Evolutionary conservation across 1,140 invertebrate genomes (phyloP).

Genomic region (Ceratosolen fusciceps): DNA sequence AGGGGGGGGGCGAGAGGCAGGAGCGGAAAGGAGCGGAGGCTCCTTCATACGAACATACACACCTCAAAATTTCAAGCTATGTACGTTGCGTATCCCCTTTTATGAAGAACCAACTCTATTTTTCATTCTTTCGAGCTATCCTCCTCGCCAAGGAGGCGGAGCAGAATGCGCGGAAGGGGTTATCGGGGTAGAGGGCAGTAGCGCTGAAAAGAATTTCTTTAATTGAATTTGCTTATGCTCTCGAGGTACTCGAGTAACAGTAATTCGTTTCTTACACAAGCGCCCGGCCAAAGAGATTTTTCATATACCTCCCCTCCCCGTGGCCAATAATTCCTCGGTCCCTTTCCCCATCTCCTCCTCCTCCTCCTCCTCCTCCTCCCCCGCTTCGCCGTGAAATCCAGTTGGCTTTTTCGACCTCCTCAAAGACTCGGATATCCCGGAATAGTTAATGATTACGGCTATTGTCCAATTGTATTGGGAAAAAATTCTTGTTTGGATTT

Average conservation of each 20-base stretch:
- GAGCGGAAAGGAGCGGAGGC: too few species aligned
- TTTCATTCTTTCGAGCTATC: neutral
- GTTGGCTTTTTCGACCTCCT: too few species aligned
- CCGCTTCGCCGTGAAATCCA: neutral
- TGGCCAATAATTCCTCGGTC: neutral
- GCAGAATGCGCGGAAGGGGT: too few species aligned
- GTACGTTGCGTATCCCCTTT: neutral
- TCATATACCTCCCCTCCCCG: neutral
- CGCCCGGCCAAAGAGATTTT: neutral
- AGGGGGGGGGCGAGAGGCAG: too few species aligned
- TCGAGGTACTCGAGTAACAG: constrained; percentile 8
- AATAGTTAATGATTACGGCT: neutral
- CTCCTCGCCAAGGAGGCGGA: too few species aligned
- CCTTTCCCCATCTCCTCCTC: neutral
- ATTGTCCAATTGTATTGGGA: neutral
- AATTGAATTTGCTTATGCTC: constrained; percentile 42
- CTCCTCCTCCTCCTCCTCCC: neutral
- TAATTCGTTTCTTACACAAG: constrained; percentile 15
- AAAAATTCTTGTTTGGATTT: neutral
- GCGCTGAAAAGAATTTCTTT: constrained; percentile 39
- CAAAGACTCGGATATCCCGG: neutral
- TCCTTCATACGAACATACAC: too few species aligned
- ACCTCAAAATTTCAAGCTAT: too few species aligned
- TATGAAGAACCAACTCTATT: neutral
- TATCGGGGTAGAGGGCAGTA: neutral